Evolutionary conservation across 1,140 invertebrate species (phyloP).

Genomic region (Rhopalosiphum padi): DNA sequence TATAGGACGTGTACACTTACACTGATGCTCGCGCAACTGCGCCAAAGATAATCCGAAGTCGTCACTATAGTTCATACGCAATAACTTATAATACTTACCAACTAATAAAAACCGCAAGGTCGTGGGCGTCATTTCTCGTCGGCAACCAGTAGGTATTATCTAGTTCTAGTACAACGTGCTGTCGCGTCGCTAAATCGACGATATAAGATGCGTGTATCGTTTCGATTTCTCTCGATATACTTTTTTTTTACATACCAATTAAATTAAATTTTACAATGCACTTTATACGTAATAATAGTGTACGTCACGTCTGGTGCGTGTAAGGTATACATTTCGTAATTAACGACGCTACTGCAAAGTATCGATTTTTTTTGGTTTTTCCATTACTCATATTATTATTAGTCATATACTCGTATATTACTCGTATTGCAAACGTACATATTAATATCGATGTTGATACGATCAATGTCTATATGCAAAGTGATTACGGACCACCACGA

Average conservation of each 20-base stretch:
- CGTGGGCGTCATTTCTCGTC: background rate
- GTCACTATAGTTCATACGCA: background rate
- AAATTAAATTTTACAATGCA: background rate
- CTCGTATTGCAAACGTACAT: background rate
- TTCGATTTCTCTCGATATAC: background rate
- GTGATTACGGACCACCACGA: background rate
- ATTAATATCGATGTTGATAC: background rate
- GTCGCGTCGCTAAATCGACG: background rate
- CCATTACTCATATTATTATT: background rate
- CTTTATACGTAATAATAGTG: background rate
- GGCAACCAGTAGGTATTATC: background rate
- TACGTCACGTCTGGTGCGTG: background rate
- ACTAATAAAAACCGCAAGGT: background rate
- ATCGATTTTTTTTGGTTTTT: background rate
- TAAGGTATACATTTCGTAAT: background rate
- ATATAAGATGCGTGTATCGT: background rate
- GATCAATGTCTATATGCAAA: conserved; percentile 8
- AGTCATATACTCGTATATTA: no score
- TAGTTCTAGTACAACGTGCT: background rate
- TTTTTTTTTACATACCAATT: background rate
- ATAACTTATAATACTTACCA: background rate
- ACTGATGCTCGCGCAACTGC: background rate
- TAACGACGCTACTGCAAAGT: background rate
- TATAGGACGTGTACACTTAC: background rate
- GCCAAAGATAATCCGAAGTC: background rate